phyloP scores from a whole-genome alignment of 2,888 invertebrate species.

The Clitarchus hookeri region DNA sequence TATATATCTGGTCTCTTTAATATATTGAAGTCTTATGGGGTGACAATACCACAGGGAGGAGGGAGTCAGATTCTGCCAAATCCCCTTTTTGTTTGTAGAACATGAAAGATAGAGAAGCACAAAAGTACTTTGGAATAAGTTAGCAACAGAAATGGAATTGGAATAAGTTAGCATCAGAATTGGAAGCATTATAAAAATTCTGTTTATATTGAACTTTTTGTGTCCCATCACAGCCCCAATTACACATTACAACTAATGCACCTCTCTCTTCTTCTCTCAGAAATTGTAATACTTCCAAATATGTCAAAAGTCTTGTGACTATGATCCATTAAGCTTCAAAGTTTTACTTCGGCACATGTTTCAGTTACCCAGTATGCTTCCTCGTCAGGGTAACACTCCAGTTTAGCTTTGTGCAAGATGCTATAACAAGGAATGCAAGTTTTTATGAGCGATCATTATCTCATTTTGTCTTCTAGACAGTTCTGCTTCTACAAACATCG shows the following conservation, averaged over 20 bases:
- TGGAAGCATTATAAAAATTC: constrained; percentile 43
- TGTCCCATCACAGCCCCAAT: constrained; percentile 48
- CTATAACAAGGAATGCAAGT: constrained; percentile 40
- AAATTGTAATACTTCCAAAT: constrained; percentile 30
- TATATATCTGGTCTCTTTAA: not conserved
- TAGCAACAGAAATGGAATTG: no score
- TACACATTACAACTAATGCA: constrained; percentile 42
- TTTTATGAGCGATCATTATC: constrained; percentile 33
- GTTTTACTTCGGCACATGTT: constrained; percentile 37
- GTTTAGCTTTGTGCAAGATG: constrained; percentile 40
- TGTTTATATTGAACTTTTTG: constrained; percentile 47
- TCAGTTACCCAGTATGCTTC: constrained; percentile 33
- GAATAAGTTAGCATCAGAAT: no score
- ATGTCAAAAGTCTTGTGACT: constrained; percentile 38
- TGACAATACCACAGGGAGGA: not conserved
- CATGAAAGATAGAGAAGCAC: not conserved
- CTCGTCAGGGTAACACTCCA: constrained; percentile 35
- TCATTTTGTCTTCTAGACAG: constrained; percentile 32
- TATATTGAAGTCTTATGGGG: not conserved
- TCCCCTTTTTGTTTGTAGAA: not conserved
- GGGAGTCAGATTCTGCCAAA: not conserved
- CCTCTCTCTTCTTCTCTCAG: constrained; percentile 37
- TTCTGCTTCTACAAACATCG: not conserved
- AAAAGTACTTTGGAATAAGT: constrained; percentile 47
- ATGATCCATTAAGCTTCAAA: constrained; percentile 41